Percentiles rank a stretch among this genome's conserved stretches.
phyloP scores from a whole-genome alignment of 2,113 vertebrate genomes.

The Cichladusa arquata region DNA sequence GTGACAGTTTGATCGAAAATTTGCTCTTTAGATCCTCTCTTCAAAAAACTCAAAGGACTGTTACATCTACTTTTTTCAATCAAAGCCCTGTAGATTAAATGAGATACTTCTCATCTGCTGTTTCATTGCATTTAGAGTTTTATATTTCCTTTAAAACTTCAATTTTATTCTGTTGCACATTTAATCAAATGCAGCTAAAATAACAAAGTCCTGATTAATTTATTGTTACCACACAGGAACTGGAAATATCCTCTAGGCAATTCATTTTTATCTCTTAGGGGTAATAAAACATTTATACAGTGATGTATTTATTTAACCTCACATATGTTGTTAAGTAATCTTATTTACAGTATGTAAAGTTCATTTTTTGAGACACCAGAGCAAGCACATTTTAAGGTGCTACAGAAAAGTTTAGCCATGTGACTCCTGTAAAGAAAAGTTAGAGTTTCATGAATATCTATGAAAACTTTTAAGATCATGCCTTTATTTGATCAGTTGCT shows the following conservation, averaged over 20 bases:
- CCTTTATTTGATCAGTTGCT: neutral
- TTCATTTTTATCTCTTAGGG: slow-evolving; percentile 15
- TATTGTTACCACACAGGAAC: slow-evolving; percentile 32
- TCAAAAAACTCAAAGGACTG: neutral
- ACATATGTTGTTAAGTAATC: neutral
- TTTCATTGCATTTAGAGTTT: neutral
- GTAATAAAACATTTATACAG: slow-evolving; percentile 36
- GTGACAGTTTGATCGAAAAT: neutral
- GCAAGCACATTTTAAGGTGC: neutral
- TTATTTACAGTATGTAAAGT: neutral
- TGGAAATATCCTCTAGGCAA: slow-evolving; percentile 23
- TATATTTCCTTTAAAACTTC: slow-evolving; percentile 19
- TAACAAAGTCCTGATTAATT: slow-evolving; percentile 39
- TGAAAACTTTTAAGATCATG: neutral
- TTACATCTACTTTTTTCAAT: neutral
- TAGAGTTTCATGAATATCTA: neutral
- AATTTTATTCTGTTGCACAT: neutral
- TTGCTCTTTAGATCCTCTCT: neutral
- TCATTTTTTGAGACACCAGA: neutral
- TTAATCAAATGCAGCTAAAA: slow-evolving; percentile 54
- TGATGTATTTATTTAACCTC: slow-evolving; percentile 36
- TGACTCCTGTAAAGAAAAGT: neutral
- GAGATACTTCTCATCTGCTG: neutral
- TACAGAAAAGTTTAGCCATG: neutral
- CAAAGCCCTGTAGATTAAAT: neutral